A percentile compares a stretch with the other conserved stretches of the same genome.
Evolutionary conservation across 2,888 invertebrate species (phyloP).

Genomic region (Mesorhabditis spiculigera): DNA sequence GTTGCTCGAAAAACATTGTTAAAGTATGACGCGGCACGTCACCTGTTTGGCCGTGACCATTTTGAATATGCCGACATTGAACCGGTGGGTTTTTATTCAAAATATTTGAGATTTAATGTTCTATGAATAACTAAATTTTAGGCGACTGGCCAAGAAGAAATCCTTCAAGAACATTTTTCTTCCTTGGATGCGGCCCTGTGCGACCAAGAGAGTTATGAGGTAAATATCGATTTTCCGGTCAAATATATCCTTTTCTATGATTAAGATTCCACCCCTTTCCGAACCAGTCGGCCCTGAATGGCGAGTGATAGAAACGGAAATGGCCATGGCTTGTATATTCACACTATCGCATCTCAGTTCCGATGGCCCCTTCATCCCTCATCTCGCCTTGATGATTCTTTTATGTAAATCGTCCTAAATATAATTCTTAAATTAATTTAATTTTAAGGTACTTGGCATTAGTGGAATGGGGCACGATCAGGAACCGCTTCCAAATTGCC

Average conservation of each 20-base stretch:
- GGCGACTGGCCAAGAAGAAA: too few species aligned
- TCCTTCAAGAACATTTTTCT: too few species aligned
- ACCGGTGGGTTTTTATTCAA: constrained; percentile 2
- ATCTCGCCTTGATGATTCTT: too few species aligned
- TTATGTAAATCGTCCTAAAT: too few species aligned
- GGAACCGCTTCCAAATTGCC: too few species aligned
- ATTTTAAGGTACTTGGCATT: too few species aligned
- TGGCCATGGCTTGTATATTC: constrained; percentile 29
- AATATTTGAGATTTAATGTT: not conserved
- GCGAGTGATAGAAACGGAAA: constrained; percentile 38
- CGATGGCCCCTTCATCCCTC: too few species aligned
- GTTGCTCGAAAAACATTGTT: constrained; percentile 26
- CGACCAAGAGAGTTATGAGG: too few species aligned
- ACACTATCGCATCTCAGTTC: constrained; percentile 39
- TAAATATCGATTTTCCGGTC: too few species aligned
- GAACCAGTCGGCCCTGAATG: constrained; percentile 32
- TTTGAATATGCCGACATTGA: constrained; percentile 26
- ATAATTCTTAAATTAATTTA: too few species aligned
- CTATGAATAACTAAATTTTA: not conserved
- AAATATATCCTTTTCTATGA: not conserved
- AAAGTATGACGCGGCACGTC: constrained; percentile 18
- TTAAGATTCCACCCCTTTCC: constrained; percentile 22
- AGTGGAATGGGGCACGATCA: too few species aligned
- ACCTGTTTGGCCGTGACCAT: constrained; percentile 33
- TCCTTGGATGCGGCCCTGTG: too few species aligned